Base-by-base conservation (phyloP, 2,888 invertebrate genomes). In the Lasioglossum leucozonium region DNA sequence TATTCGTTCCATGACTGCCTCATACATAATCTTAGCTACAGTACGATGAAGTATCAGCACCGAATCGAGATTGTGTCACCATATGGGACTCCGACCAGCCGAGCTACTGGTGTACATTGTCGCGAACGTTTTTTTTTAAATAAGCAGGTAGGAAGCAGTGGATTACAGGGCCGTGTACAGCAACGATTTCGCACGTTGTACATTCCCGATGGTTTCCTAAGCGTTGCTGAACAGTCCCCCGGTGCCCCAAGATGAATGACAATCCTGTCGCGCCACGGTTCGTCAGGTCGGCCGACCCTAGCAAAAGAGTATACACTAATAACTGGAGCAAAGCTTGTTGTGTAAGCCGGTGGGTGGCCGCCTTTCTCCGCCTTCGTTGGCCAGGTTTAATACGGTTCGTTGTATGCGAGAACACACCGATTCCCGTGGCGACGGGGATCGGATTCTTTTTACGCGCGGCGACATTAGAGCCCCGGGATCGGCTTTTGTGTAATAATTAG, bases 311-410 rank as follows among this genome's bases (percentile, higher is more conserved):
- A 86, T 88, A 90, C 85, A 89, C 90, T 91, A 91, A 92, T 93
- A 93, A 93, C 92, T 93, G 91, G 93, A 93, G 92, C 93, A 93
- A 88, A 91, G 89, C 67, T 65, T 83, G 89, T 93, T 93, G 92
- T 92, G 93, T 91, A 93, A 93, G 90, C 82, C 89, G 86, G 93
- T 94, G 93, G 94, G 93, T 94, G 94, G 93, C 91, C 91, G 93
- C 94, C 94, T 94, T 94, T 94, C 94, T 93, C 93, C 85, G 72
- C 75, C 51, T 51, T n/a, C 55, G 82, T 82, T 83, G 85, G 22
- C 83, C 80, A 72, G 82, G 78, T 89, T 90, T 87, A 88, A 84
- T 69, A 79, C 82, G 76, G 67, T 10, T 77, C 74, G 71, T 77
- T 71, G 78, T 77, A 86, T 79, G 86, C 87, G 86, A 84, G 87